A percentile compares a stretch with the other conserved stretches of the same genome.
Evolutionary conservation across 2,797 vertebrate species (phyloP).

Genomic region (Mustela erminea): DNA sequence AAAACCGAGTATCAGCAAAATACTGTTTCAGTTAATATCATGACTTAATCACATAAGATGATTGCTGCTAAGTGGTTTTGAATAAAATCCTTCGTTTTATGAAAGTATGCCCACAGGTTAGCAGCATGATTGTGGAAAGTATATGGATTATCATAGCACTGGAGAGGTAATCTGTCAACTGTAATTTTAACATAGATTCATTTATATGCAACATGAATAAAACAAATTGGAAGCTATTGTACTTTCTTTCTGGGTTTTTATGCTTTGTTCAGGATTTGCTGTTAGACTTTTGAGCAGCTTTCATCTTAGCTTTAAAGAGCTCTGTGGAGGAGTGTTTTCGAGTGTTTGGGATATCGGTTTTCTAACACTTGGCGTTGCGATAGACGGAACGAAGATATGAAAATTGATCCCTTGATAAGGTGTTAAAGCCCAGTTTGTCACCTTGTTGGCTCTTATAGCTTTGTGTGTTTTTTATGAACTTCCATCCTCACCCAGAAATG

Average conservation of each 20-base stretch:
- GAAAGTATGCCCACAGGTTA: conserved; percentile 25
- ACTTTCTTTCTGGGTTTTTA: background rate
- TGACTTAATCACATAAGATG: conserved; percentile 24
- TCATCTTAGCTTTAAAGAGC: conserved; percentile 52
- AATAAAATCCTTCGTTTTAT: conserved; percentile 31
- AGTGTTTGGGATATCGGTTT: conserved; percentile 9
- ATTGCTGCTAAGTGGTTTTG: conserved; percentile 57
- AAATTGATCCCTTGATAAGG: background rate
- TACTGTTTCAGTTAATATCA: conserved; percentile 50
- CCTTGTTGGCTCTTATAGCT: background rate
- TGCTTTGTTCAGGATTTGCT: conserved; percentile 16
- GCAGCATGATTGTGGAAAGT: background rate
- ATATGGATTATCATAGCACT: background rate
- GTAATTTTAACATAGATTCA: background rate
- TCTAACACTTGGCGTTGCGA: background rate
- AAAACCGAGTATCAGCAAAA: conserved; percentile 44
- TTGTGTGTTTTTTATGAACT: background rate
- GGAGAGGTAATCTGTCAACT: background rate
- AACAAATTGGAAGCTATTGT: background rate
- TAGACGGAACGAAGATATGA: background rate
- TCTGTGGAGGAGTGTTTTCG: background rate
- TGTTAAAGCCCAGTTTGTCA: conserved; percentile 13
- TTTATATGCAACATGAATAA: background rate
- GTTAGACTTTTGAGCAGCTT: background rate
- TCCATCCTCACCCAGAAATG: background rate